Evolutionary conservation across 2,888 invertebrate genomes (phyloP), one percentile per base, ranked within the genome.

Genomic region (Andricus curvator): DNA sequence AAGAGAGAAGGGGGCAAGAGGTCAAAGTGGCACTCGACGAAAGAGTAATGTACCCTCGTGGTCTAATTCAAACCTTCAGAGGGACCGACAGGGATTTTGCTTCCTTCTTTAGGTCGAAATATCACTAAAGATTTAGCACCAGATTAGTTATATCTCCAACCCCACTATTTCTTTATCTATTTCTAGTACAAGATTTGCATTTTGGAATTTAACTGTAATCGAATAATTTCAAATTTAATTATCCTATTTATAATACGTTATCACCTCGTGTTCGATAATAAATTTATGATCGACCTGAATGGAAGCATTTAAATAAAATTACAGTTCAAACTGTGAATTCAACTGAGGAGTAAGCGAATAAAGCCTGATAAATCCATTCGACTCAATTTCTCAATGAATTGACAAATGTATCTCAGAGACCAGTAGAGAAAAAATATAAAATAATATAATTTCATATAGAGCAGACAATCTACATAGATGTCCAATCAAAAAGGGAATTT

Each of bases 41-140:
- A n/a, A 74, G 37, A 74, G 51, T 56, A 56, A 74, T 74, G 74
- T n/a, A 74, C 74, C 74, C 74, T 56, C 33, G 74, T 74, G 56
- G 74, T 74, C 74, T 74, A 74, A 74, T 74, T 74, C 74, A n/a
- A 74, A 56, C 29, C 51, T 70, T 48, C 51, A 48, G 62, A 62
- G 62, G 70, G 20, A 37, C 51, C 20, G 74, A 74, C 74, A 56
- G 74, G 74, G 74, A 74, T 74, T 74, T 56, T 74, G 56, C 51
- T 74, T 74, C 74, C 51, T 74, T 74, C 74, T 74, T 74, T 74
- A n/a, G n/a, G 48, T 74, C 29, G 17, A 48, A 13, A 25, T 51
- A 56, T 56, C 56, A 33, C 74, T 74, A 56, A 56, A 74, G 51
- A 74, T 56, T 74, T 74, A 56, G 33, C 74, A 2, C 33, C 51